Percentiles rank a stretch among this genome's conserved stretches.
These are phyloP conservation scores for Brachionus plicatilis DNA, from an alignment of 1,140 invertebrate species.

Conservation along the genomic window DNA sequence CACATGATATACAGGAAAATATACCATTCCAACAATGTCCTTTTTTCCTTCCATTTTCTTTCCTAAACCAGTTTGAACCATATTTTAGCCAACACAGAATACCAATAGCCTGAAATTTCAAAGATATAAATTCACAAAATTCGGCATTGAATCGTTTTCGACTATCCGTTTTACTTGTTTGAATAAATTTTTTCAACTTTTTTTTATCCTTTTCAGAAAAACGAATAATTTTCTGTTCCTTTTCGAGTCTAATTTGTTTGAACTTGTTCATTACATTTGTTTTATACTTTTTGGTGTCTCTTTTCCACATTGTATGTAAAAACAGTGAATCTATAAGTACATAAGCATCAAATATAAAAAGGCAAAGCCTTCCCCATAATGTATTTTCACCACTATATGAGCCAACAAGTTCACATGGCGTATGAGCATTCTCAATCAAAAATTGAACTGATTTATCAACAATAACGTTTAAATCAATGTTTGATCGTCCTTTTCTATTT, in stretches of 20 bases:
- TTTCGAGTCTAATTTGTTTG: too few relatives aligned
- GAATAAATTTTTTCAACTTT: background rate
- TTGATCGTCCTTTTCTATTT: background rate
- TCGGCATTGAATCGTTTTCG: background rate
- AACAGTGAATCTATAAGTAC: background rate
- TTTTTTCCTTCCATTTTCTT: slow-evolving; percentile 4
- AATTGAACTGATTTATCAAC: background rate
- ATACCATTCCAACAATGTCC: slow-evolving; percentile 1
- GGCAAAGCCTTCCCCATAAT: background rate
- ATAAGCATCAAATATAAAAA: background rate
- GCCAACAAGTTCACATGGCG: background rate
- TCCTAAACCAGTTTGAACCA: slow-evolving; percentile 6
- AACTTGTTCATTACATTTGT: background rate
- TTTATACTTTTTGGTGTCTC: background rate
- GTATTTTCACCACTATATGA: background rate
- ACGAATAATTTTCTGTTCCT: background rate
- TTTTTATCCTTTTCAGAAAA: background rate
- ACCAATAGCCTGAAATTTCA: background rate
- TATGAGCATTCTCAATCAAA: background rate
- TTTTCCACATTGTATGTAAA: slow-evolving; percentile 8
- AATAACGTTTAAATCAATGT: background rate
- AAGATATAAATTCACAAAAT: background rate
- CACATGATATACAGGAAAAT: slow-evolving; percentile 1
- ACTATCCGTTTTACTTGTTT: background rate
- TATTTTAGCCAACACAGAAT: too few relatives aligned